Conservation (phyloP, 2,797 vertebrate species). For the Parauchenoglanis ngamensis region DNA sequence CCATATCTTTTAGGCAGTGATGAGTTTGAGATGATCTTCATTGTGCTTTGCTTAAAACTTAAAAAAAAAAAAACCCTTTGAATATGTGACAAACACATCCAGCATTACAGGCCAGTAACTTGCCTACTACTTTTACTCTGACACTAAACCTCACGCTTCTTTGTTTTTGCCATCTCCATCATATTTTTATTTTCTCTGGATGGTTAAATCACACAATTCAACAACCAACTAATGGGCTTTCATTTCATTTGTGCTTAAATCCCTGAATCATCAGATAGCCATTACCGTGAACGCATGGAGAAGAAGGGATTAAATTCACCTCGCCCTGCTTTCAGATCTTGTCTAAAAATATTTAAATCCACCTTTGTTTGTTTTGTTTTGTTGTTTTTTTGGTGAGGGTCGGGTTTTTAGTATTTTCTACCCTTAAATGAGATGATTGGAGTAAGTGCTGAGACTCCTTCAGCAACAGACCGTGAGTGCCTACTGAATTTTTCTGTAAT, state of each 20-base stretch:
- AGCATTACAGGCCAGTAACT: background rate
- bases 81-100: background rate
- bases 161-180: background rate
- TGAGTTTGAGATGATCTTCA: background rate
- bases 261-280: background rate
- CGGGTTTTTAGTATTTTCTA: slow-evolving; percentile 14
- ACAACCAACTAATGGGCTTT: background rate
- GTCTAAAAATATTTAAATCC: slow-evolving; percentile 3
- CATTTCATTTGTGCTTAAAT: background rate
- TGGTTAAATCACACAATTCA: background rate
- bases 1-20: background rate
- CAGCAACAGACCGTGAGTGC: slow-evolving; percentile 39
- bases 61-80: background rate
- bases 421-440: background rate
- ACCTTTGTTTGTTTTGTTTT: background rate
- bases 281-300: background rate
- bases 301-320: background rate
- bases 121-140: background rate
- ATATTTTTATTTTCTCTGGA: background rate
- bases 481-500: slow-evolving; percentile 20
- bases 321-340: background rate
- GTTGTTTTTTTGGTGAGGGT: background rate
- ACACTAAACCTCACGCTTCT: background rate
- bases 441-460: slow-evolving; percentile 5
- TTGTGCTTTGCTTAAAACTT: background rate